Base-by-base conservation (phyloP, 2,888 invertebrate genomes). In the Eristalis pertinax region DNA sequence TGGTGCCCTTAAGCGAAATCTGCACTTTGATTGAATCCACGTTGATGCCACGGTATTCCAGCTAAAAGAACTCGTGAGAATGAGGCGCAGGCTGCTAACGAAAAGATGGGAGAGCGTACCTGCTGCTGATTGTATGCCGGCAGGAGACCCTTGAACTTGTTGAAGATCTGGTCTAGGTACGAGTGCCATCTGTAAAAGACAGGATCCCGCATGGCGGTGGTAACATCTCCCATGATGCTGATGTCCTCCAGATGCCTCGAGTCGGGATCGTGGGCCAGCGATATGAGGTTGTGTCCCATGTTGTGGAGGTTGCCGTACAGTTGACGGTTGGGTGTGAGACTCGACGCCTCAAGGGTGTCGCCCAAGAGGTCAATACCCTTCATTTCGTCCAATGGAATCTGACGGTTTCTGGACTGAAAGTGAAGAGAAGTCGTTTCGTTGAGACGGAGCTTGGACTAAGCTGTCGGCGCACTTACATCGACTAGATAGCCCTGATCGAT, bases 111-210 rank as follows among this genome's bases (percentile, higher is more conserved):
- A 0, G 32, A 32, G 11, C 43, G 19, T 56, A 95, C 95, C 91
- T 94, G 94, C 29, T 92, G 90, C 1, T 89, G 90, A 0, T 91
- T 93, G 90, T 96, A 96, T 15, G 94, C 92, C 0, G 94, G 94
- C 65, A 96, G 90, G 5, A 94, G 94, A 7, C 93, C 92, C 92
- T 97, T 97, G 92, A 95, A 95, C 89, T 95, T 95, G 89, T 95
- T 95, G 94, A 96, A 97, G 35, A 96, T 92, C 86, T 95, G 94
- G 89, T 97, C 96, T 68, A 97, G 94, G 91, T 95, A 96, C 0
- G 95, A 95, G 90, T 97, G 97, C 96, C 96, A 97, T 91, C 97
- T 95, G 93, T 97, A 97, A 94, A 97, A 97, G 87, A 97, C 94
- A 0, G 97, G 97, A 92, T 97, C 97, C 60, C 97, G 94, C 97